A percentile compares a stretch with the other conserved stretches of the same genome.
Evolutionary conservation across 2,888 invertebrate genomes (phyloP).

Genomic region (Cheilosia soror): DNA sequence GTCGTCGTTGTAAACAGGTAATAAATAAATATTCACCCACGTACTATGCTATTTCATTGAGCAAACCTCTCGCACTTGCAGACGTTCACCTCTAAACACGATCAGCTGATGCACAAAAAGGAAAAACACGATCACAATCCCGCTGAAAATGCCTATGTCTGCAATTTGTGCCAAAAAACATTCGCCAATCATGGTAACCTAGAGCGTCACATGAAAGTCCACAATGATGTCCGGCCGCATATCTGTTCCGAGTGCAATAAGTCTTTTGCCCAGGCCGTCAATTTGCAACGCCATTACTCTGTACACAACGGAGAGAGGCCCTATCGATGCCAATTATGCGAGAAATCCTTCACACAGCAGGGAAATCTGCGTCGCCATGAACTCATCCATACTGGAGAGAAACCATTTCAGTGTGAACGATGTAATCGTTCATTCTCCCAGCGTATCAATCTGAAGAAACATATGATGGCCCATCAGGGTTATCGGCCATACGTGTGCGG

Average conservation of each 20-base stretch:
- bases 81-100: slow-evolving; percentile 82
- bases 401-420: slow-evolving; percentile 83
- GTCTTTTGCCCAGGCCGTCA: slow-evolving; percentile 82
- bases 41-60: not conserved
- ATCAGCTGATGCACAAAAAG: slow-evolving; percentile 82
- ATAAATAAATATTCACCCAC: not conserved
- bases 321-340: slow-evolving; percentile 81
- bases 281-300: slow-evolving; percentile 82
- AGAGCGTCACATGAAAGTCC: slow-evolving; percentile 83
- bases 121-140: slow-evolving; percentile 81
- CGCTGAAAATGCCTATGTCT: slow-evolving; percentile 82
- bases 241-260: slow-evolving; percentile 81
- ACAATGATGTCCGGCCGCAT: slow-evolving; percentile 82
- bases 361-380: slow-evolving; percentile 83
- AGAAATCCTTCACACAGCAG: slow-evolving; percentile 83
- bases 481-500: slow-evolving; percentile 82
- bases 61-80: slow-evolving; percentile 59
- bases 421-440: slow-evolving; percentile 83
- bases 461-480: slow-evolving; percentile 83
- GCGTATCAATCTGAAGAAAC: slow-evolving; percentile 83
- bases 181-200: slow-evolving; percentile 83
- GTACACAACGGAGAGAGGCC: slow-evolving; percentile 83
- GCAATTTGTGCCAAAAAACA: slow-evolving; percentile 82
- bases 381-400: slow-evolving; percentile 83
- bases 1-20: slow-evolving; percentile 68